Conservation (phyloP, 2,888 invertebrate genomes). For the Drepanosiphum platanoidis region DNA sequence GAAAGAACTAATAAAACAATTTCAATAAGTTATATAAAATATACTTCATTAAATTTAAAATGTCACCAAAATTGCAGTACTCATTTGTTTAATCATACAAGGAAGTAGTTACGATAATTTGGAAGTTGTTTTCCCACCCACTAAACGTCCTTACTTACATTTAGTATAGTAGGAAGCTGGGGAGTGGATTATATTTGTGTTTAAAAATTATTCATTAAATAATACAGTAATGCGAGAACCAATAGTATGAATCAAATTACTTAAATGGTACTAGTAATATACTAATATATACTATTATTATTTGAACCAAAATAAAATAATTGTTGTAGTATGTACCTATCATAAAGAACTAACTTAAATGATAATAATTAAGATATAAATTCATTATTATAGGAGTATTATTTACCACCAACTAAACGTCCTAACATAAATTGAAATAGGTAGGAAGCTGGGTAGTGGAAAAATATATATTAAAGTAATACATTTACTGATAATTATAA, state of each 20-base stretch:
- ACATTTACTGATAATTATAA: background rate
- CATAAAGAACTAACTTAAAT: conserved; percentile 4
- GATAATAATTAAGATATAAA: background rate
- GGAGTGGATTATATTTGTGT: conserved; percentile 13
- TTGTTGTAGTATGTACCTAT: too few species aligned
- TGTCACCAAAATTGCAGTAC: conserved; percentile 14
- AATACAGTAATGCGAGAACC: background rate
- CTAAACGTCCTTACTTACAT: conserved; percentile 21
- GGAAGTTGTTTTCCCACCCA: conserved; percentile 16
- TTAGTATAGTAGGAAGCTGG: conserved; percentile 13
- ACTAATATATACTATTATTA: too few species aligned
- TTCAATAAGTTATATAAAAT: too few species aligned
- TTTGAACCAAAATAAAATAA: too few species aligned
- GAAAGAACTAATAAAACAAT: too few species aligned
- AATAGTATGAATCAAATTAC: too few species aligned
- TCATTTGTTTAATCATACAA: background rate
- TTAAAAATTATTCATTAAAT: background rate
- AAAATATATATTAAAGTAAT: background rate
- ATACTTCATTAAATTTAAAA: background rate
- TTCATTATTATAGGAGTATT: background rate
- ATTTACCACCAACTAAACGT: conserved; percentile 31
- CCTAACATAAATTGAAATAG: background rate
- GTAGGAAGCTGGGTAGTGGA: conserved; percentile 31
- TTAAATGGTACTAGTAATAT: too few species aligned
- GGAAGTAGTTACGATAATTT: conserved; percentile 21